A percentile compares a stretch with the other conserved stretches of the same genome.
phyloP scores from a whole-genome alignment of 2,113 vertebrate species.

The Cariama cristata region DNA sequence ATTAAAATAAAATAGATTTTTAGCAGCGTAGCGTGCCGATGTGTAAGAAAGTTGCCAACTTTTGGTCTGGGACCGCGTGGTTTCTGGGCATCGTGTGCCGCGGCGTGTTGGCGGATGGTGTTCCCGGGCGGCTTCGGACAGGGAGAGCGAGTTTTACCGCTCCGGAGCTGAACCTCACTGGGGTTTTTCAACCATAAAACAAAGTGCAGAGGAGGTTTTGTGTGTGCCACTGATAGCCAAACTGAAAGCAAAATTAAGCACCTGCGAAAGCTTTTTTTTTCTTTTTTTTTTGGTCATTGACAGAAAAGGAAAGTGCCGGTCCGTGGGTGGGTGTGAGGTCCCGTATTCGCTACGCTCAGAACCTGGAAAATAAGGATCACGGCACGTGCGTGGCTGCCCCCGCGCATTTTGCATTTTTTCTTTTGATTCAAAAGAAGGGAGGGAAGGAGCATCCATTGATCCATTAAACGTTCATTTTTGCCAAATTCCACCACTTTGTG shows the following conservation, averaged over 20 bases:
- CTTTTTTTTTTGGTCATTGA: not conserved
- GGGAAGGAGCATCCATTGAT: not conserved
- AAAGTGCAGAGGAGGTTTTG: not conserved
- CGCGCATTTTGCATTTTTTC: not conserved
- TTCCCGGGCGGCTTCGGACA: not conserved
- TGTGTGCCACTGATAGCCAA: not conserved
- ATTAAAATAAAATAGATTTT: conserved; percentile 4
- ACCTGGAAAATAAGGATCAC: not conserved
- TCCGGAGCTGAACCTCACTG: not conserved
- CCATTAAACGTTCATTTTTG: not conserved
- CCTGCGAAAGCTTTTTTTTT: accelerated
- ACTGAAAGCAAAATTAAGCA: conserved; percentile 17
- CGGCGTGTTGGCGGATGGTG: accelerated
- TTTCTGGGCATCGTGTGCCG: not conserved
- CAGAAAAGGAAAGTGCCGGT: not conserved
- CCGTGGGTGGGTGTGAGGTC: not conserved
- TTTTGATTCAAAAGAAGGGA: not conserved
- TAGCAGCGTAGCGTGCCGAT: not conserved
- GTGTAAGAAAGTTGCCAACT: not conserved
- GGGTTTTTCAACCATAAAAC: not conserved
- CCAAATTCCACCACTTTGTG: not conserved
- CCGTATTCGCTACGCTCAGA: accelerated
- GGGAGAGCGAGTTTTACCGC: not conserved
- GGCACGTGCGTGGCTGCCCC: not conserved
- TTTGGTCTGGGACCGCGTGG: not conserved